Base-by-base conservation (phyloP, 37 sponge, comb jelly and placozoan species). In the Haliclona indistincta region DNA sequence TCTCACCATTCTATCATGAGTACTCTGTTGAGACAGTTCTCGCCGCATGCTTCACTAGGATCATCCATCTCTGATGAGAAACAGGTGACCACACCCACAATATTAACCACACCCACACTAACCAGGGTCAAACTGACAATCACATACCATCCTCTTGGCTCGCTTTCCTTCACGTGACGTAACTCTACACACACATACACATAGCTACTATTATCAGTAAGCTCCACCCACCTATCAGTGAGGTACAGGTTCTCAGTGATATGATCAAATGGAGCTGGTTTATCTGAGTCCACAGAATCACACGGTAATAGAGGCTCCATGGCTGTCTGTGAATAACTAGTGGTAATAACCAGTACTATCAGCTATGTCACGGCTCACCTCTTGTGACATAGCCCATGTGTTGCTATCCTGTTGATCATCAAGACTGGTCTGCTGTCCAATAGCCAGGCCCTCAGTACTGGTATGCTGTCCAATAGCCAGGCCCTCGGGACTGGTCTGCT, bases 1-100 rank as follows among this genome's bases (percentile, higher is more conserved):
- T 42, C 81, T 40, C 63, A 93, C 95, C 99, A 98, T 75, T 98
- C 99, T 2, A 98, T 98, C 93, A 98, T 90, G 32, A 98, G 67
- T 47, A 98, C 66, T 65, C 89, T 70, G 63, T 98, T 98, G 23
- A 98, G 84, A 47, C 99, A 98, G 58, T 74, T 82, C 34, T 95
- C 92, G 4, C 96, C 93, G 67, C 99, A 98, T 0, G 89, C 96
- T 13, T 68, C 82, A n/a, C 77, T 82, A 36, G 82, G 89, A 43
- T 86, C 75, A 45, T 96, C 94, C 38, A 28, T 43, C 43, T 84
- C 81, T 81, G 35, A 37, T 36, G 11, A 33, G 4, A 17, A 47
- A 47, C 49, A 47, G 8, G 13, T 47, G 13, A 47, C 8, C 8
- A 47, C 8, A 47, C 49, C 8, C 13, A 17, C 8, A 47, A 17